A percentile compares a stretch with the other conserved stretches of the same genome.
phyloP scores from a whole-genome alignment of 2,797 vertebrate species.

The Echiichthys vipera region DNA sequence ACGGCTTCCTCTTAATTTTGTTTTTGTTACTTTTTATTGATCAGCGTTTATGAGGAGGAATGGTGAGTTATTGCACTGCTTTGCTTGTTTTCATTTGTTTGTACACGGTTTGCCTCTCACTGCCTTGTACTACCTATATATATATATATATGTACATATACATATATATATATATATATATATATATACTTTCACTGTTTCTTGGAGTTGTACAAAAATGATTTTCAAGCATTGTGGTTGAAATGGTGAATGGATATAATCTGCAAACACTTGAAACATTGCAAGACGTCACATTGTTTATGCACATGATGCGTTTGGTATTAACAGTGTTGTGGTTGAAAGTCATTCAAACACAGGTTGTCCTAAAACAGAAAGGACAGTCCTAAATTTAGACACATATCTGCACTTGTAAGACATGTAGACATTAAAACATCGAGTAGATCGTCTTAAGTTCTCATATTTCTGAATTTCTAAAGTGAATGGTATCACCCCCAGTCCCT shows the following conservation, averaged over 20 bases:
- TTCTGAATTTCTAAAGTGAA: slow-evolving; percentile 40
- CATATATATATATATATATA: no score
- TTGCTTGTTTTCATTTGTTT: slow-evolving; percentile 60
- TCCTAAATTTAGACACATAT: no score
- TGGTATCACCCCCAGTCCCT: not conserved
- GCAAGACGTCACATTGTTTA: not conserved
- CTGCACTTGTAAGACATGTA: not conserved
- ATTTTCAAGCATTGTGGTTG: not conserved
- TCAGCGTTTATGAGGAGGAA: slow-evolving; percentile 97
- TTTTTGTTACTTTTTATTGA: slow-evolving; percentile 73
- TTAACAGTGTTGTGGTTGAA: slow-evolving; percentile 18
- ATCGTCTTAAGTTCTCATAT: not conserved
- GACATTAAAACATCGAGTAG: not conserved
- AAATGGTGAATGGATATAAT: not conserved
- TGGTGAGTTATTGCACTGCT: slow-evolving; percentile 92
- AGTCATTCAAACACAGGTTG: no score
- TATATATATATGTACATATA: no score
- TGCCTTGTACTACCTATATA: slow-evolving; percentile 15
- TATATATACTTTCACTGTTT: not conserved
- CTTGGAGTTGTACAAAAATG: not conserved
- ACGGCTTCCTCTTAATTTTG: slow-evolving; percentile 69
- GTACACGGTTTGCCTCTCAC: slow-evolving; percentile 37
- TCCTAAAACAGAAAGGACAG: no score
- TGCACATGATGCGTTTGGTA: slow-evolving; percentile 10
- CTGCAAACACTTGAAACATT: not conserved